Percentiles rank a stretch among this genome's conserved stretches.
Conservation (phyloP, 2,888 invertebrate species). For the Urechis unicinctus region DNA sequence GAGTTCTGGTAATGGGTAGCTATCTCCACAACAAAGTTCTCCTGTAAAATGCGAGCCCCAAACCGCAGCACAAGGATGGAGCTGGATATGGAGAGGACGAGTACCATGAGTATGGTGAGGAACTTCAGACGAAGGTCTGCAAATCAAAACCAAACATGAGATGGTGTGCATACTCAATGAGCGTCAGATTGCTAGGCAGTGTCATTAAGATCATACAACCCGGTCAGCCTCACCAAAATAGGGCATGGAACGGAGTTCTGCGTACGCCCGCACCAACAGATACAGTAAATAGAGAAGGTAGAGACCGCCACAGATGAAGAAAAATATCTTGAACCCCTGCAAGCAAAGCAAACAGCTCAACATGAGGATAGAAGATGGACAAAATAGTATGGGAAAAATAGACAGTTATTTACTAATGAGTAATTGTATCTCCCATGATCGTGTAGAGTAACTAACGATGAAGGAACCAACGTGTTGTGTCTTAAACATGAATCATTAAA, state of each 20-base stretch:
- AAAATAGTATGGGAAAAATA: no score
- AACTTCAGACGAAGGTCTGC: constrained; percentile 86
- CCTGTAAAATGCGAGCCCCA: constrained; percentile 65
- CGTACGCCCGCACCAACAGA: constrained; percentile 82
- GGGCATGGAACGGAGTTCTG: constrained; percentile 91
- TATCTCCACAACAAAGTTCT: constrained; percentile 86
- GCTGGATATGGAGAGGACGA: constrained; percentile 69
- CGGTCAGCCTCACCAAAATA: constrained; percentile 96
- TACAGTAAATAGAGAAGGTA: constrained; percentile 80
- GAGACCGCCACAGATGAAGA: constrained; percentile 75
- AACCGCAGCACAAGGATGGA: constrained; percentile 74
- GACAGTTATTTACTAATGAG: no score
- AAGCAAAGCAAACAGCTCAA: no score
- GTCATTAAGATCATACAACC: not conserved
- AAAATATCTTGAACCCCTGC: constrained; percentile 84
- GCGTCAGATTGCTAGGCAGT: not conserved
- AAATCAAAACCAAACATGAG: constrained; percentile 20
- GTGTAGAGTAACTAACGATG: not conserved
- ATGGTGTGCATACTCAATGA: no score
- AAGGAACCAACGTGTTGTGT: not conserved
- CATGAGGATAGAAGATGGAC: no score
- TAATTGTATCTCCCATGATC: constrained; percentile 1
- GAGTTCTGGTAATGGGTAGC: constrained; percentile 84
- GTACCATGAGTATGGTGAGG: constrained; percentile 75
- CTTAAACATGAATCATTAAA: not conserved